A percentile compares a stretch with the other conserved stretches of the same genome.
Evolutionary conservation across 2,113 vertebrate species (phyloP).

Genomic region (Colaptes auratus): DNA sequence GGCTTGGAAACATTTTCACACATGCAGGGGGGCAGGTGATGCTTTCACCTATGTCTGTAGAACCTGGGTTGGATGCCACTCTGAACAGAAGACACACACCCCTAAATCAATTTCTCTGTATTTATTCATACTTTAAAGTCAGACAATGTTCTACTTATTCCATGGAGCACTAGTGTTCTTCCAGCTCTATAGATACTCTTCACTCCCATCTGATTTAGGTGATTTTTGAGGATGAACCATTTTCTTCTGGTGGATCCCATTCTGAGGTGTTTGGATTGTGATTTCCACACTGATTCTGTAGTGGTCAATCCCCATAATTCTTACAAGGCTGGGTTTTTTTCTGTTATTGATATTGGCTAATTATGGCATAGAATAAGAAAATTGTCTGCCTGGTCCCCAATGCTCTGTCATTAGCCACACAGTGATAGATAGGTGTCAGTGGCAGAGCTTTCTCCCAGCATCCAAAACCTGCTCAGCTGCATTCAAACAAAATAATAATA

Average conservation of each 20-base stretch:
- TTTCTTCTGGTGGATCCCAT: background rate
- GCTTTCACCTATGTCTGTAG: background rate
- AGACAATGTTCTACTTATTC: background rate
- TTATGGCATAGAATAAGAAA: slow-evolving; percentile 54
- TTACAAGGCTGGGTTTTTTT: background rate
- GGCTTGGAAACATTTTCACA: background rate
- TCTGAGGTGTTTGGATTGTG: background rate
- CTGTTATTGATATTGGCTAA: slow-evolving; percentile 55
- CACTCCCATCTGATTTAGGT: background rate
- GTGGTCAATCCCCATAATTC: background rate
- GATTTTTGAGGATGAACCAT: background rate
- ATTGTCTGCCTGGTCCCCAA: slow-evolving; percentile 9
- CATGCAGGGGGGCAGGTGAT: background rate
- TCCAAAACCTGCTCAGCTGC: slow-evolving; percentile 44
- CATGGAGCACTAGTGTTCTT: background rate
- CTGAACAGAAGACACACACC: background rate
- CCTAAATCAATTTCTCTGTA: background rate
- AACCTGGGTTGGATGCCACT: background rate
- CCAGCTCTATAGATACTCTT: background rate
- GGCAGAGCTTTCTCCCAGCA: slow-evolving; percentile 46
- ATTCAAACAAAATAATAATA: slow-evolving; percentile 66
- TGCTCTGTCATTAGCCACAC: slow-evolving; percentile 52
- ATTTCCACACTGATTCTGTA: background rate
- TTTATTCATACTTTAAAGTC: background rate
- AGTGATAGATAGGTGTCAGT: slow-evolving; percentile 57